phyloP scores from a whole-genome alignment of 2,797 vertebrate species.

The Vultur gryphus region DNA sequence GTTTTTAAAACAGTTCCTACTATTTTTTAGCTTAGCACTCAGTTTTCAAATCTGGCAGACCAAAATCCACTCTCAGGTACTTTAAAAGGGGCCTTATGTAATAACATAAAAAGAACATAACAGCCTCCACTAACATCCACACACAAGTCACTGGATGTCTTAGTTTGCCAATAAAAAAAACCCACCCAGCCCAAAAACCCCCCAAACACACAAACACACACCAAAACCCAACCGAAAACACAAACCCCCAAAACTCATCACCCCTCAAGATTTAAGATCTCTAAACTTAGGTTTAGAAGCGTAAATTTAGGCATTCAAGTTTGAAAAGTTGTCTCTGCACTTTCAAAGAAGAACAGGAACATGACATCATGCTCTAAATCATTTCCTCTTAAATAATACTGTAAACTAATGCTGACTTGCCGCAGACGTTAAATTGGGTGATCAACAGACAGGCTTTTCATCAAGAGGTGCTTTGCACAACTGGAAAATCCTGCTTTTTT shows the following conservation, averaged over 20 bases:
- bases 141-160: not conserved
- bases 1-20: not conserved
- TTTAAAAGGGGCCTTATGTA: not conserved
- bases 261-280: not conserved
- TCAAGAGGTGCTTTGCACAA: not conserved
- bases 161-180: not conserved
- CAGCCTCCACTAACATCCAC: not conserved
- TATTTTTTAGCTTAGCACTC: not conserved
- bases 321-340: not conserved
- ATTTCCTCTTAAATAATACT: not conserved
- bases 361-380: not conserved
- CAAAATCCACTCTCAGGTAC: not conserved
- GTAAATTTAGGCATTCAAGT: not conserved
- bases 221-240: not conserved
- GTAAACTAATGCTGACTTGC: not conserved
- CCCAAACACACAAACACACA: not conserved
- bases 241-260: not conserved
- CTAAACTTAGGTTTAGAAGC: not conserved
- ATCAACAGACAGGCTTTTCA: not conserved
- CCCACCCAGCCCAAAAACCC: not conserved
- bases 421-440: not conserved
- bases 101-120: not conserved
- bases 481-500: not conserved
- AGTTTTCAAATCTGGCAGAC: not conserved
- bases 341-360: not conserved